phyloP scores from a whole-genome alignment of 2,113 vertebrate genomes.

The Probosciger aterrimus region DNA sequence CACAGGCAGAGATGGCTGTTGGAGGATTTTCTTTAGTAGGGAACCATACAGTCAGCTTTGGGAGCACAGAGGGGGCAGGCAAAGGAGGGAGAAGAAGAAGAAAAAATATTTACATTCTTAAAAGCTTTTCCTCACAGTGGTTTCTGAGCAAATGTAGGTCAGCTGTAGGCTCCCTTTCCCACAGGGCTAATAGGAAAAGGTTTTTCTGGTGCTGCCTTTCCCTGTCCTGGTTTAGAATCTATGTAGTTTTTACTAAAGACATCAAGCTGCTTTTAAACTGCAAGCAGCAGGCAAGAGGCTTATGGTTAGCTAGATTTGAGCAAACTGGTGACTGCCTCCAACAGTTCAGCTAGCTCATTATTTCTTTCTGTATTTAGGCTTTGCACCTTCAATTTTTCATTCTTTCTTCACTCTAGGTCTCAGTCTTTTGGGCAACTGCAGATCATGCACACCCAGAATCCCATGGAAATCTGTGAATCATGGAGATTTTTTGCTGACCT shows the following conservation, averaged over 20 bases:
- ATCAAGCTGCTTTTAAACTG: background rate
- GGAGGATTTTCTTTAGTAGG: background rate
- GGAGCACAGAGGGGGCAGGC: background rate
- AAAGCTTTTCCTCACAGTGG: background rate
- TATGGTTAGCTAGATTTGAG: background rate
- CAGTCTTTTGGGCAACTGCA: background rate
- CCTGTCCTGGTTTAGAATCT: background rate
- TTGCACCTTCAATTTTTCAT: background rate
- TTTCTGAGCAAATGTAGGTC: slow-evolving; percentile 17
- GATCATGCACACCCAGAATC: background rate
- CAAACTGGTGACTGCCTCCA: background rate
- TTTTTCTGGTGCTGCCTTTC: background rate
- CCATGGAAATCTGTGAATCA: accelerated
- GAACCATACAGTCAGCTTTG: background rate
- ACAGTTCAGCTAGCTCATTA: background rate
- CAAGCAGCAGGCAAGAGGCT: background rate
- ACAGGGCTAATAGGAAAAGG: background rate
- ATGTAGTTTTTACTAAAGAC: background rate
- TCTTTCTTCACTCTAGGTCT: background rate
- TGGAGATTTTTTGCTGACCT: background rate
- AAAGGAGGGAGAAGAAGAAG: background rate
- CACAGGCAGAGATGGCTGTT: background rate
- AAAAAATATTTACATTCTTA: background rate
- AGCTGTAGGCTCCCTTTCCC: background rate
- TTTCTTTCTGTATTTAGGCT: background rate